These are phyloP conservation scores for Baryphthengus martii DNA, from an alignment of 2,113 vertebrate genomes.

Conservation along the genomic window DNA sequence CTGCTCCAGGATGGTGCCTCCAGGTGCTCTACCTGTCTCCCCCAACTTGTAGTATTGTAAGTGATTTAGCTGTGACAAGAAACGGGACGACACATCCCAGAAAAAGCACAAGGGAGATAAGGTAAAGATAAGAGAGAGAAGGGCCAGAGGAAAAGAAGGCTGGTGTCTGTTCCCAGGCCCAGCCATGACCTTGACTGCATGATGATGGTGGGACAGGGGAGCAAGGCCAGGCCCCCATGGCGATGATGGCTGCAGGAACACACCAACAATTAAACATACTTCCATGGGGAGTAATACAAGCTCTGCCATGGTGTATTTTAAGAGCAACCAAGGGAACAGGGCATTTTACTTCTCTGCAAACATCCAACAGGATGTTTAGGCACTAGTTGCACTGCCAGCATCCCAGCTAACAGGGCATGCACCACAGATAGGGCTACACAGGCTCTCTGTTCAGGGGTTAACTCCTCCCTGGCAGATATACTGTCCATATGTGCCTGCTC, in stretches of 20 bases:
- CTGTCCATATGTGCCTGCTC: neutral
- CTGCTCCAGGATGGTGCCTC: neutral
- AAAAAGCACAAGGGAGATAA: neutral
- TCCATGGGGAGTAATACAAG: neutral
- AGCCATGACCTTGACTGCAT: fast-evolving
- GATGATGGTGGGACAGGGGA: neutral
- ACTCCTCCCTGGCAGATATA: neutral
- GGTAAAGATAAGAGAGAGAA: neutral
- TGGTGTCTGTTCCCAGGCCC: neutral
- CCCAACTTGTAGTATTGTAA: neutral
- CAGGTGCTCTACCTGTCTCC: neutral
- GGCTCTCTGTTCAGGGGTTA: neutral
- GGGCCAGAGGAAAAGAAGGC: neutral
- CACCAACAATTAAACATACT: fast-evolving
- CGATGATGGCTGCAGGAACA: neutral
- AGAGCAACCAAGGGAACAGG: neutral
- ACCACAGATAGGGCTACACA: neutral
- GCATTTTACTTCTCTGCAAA: neutral
- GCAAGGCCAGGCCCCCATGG: neutral
- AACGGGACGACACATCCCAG: neutral
- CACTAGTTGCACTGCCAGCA: neutral
- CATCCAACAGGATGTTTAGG: neutral
- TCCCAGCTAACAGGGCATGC: neutral
- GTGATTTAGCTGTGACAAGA: neutral
- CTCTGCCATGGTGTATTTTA: neutral